These are phyloP conservation scores for Stramonita haemastoma DNA, from an alignment of 2,888 invertebrate species.

Conservation along the genomic window DNA sequence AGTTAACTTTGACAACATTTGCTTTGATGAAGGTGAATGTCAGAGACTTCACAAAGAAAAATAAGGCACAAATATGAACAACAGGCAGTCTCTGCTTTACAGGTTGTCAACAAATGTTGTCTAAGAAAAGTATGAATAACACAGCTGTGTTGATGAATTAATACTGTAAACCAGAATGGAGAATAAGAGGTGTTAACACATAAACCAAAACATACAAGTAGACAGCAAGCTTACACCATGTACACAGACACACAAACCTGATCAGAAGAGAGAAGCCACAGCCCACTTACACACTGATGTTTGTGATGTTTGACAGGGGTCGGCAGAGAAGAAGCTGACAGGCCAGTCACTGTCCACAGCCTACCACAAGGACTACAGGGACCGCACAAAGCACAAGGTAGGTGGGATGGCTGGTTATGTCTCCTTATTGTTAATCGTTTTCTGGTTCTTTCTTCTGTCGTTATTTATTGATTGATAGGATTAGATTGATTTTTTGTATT, in stretches of 20 bases:
- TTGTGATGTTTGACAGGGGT: constrained; percentile 61
- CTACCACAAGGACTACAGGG: constrained; percentile 71
- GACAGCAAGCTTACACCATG: too few species aligned
- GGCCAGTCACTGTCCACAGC: constrained; percentile 72
- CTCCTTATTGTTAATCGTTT: background rate
- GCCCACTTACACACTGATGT: background rate
- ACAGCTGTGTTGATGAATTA: too few species aligned
- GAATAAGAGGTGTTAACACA: too few species aligned
- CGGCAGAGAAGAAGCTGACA: constrained; percentile 71
- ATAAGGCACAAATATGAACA: too few species aligned
- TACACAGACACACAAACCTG: background rate
- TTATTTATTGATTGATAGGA: background rate
- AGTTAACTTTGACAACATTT: too few species aligned
- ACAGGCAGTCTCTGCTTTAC: too few species aligned
- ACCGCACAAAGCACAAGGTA: constrained; percentile 71
- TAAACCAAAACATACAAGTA: background rate
- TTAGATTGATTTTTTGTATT: background rate
- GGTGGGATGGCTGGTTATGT: background rate
- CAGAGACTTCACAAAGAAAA: too few species aligned
- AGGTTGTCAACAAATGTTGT: too few species aligned
- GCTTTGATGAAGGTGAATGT: too few species aligned
- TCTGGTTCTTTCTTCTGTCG: background rate
- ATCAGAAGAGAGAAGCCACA: background rate
- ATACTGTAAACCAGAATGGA: too few species aligned
- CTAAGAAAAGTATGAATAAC: too few species aligned